Conservation (phyloP, 2,113 vertebrate species). For the Scomber colias region DNA sequence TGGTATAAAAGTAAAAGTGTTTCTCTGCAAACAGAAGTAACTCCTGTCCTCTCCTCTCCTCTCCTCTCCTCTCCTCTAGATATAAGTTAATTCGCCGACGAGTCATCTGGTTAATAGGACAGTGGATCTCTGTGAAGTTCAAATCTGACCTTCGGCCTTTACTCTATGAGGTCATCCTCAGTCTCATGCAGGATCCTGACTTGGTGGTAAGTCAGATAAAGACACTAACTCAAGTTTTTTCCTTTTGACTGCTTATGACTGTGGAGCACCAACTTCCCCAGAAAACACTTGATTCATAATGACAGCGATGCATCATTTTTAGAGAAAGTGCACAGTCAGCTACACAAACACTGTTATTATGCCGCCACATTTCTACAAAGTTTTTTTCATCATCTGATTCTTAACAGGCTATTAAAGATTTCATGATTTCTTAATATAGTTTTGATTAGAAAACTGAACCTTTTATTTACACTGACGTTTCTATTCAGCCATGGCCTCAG, state of each 20-base stretch:
- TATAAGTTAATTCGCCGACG: conserved; percentile 95
- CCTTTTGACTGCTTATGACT: neutral
- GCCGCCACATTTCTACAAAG: conserved; percentile 11
- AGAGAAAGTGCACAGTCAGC: conserved; percentile 39
- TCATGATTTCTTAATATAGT: neutral
- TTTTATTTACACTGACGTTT: conserved; percentile 19
- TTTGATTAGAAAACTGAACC: conserved; percentile 3
- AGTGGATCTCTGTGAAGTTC: conserved; percentile 99
- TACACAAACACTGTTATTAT: conserved; percentile 40
- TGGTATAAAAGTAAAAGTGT: neutral
- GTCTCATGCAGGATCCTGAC: conserved; percentile 96
- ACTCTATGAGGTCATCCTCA: conserved; percentile 94
- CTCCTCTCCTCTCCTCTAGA: conserved; percentile 73
- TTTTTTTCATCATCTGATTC: conserved; percentile 9
- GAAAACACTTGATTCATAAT: conserved; percentile 25
- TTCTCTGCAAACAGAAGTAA: no score
- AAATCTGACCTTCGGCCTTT: conserved; percentile 95
- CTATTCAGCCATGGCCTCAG: conserved; percentile 1
- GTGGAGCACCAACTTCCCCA: neutral
- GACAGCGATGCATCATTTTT: conserved; percentile 29
- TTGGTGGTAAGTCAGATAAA: conserved; percentile 91
- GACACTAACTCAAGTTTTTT: neutral
- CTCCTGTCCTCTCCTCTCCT: neutral
- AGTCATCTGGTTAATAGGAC: conserved; percentile 98
- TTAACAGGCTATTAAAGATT: neutral